A percentile compares a stretch with the other conserved stretches of the same genome.
phyloP scores from a whole-genome alignment of 2,113 vertebrate genomes.

The Albula goreensis region DNA sequence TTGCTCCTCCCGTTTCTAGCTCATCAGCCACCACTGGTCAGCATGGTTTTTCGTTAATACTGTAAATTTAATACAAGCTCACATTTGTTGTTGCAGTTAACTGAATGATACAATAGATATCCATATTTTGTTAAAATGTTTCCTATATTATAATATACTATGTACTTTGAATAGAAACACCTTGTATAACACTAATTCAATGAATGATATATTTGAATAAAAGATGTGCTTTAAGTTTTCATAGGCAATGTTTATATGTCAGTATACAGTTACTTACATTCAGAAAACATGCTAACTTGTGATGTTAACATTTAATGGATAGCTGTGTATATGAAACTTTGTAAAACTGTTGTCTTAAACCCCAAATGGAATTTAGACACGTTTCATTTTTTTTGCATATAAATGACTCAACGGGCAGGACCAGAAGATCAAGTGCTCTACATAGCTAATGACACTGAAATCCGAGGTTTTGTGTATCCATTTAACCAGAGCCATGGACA shows the following conservation, averaged over 20 bases:
- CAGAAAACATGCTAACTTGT: not conserved
- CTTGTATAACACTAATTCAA: not conserved
- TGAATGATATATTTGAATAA: not conserved
- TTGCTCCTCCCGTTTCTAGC: no score
- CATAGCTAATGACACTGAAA: conserved; percentile 99
- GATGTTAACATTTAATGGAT: not conserved
- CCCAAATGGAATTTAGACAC: conserved; percentile 54
- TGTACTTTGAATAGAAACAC: not conserved
- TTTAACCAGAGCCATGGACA: conserved; percentile 94
- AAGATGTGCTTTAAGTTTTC: not conserved
- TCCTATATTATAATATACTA: no score
- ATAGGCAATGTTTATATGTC: not conserved
- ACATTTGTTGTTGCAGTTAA: not conserved
- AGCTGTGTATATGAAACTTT: conserved; percentile 45
- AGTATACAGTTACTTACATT: not conserved
- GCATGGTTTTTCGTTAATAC: no score
- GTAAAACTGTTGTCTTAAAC: conserved; percentile 54
- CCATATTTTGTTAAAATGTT: not conserved
- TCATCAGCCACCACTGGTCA: no score
- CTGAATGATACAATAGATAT: not conserved
- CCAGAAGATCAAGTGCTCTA: conserved; percentile 98
- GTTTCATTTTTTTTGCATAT: conserved; percentile 56
- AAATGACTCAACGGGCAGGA: conserved; percentile 78
- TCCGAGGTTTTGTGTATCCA: conserved; percentile 97
- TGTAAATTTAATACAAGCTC: no score